Evolutionary conservation across 2,888 invertebrate genomes (phyloP), one percentile per base, ranked within the genome.

Genomic region (Dendrolimus pini): DNA sequence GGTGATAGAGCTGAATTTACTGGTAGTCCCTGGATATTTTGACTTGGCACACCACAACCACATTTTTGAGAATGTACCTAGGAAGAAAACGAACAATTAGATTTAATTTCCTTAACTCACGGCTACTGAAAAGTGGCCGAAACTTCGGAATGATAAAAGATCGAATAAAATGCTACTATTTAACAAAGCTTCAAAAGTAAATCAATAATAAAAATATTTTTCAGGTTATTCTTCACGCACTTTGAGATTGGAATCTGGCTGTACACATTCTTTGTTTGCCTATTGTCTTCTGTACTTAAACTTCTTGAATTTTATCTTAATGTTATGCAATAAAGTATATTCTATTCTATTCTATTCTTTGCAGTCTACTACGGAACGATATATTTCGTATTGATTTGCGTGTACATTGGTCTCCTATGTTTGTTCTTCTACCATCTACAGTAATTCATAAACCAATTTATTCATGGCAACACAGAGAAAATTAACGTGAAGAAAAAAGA

Each of bases 181-280:
- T 30, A 30, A 30, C 30, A 30, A 6, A 3, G 6, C 30, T 30
- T 6, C 6, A 30, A 30, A 6, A 30, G 3, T 30, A 30, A 30
- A 30, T 30, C 30, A 30, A 30, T 18, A 54, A 18, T 54, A 18
- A 18, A 54, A 54, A 54, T n/a, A 60, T n/a, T 55, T 84, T 83
- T 41, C 84, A 89, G 89, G 47, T 57, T 88, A 6, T 60, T 72
- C n/a, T 85, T 81, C 68, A 87, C 89, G 0, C 85, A 77, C 64
- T 57, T 69, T 9, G 77, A 82, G 52, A 59, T 63, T 0, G 81
- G 80, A 0, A 18, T 76, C 0, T 89, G 87, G 87, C 58, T 89
- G 2, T 89, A 89, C 54, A 14, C 14, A 14, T 14, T 14, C 14
- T 14, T 14, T 14, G 14, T 14, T 14, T 14, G 14, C 14, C 14